These are phyloP conservation scores for Megaceryle alcyon DNA, from an alignment of 2,797 vertebrate genomes.

Conservation along the genomic window DNA sequence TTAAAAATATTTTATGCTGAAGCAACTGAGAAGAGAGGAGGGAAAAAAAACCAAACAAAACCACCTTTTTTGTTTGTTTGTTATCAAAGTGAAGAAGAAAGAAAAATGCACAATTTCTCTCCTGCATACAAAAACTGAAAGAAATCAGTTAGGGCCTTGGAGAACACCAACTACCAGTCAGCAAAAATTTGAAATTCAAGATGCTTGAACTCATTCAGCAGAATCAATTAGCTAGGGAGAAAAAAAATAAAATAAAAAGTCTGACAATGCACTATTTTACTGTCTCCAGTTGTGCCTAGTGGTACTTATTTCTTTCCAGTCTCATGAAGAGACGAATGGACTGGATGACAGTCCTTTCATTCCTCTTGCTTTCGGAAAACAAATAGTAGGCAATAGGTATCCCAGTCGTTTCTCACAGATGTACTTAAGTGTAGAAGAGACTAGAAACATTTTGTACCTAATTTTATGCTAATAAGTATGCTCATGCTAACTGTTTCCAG, in stretches of 20 bases:
- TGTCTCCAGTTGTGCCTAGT: not conserved
- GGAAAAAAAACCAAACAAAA: too few species aligned
- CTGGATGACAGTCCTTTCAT: not conserved
- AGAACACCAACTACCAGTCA: not conserved
- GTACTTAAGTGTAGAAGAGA: not conserved
- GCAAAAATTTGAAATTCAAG: not conserved
- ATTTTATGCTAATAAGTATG: not conserved
- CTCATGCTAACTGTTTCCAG: not conserved
- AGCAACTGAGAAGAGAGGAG: too few species aligned
- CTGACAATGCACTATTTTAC: too few species aligned
- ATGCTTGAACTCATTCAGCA: not conserved
- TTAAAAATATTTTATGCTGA: not conserved
- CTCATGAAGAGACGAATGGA: not conserved
- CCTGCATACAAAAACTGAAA: not conserved
- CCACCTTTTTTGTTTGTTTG: too few species aligned
- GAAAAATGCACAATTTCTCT: not conserved
- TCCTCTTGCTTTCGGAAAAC: not conserved
- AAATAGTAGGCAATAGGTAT: accelerated
- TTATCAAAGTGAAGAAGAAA: not conserved
- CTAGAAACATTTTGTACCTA: not conserved
- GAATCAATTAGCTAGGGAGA: not conserved
- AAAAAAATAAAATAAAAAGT: too few species aligned
- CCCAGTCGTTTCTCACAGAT: not conserved
- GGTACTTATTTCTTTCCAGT: not conserved
- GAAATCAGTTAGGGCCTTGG: not conserved